These are phyloP conservation scores for Champsocephalus esox DNA, from an alignment of 2,797 vertebrate genomes.

Conservation along the genomic window DNA sequence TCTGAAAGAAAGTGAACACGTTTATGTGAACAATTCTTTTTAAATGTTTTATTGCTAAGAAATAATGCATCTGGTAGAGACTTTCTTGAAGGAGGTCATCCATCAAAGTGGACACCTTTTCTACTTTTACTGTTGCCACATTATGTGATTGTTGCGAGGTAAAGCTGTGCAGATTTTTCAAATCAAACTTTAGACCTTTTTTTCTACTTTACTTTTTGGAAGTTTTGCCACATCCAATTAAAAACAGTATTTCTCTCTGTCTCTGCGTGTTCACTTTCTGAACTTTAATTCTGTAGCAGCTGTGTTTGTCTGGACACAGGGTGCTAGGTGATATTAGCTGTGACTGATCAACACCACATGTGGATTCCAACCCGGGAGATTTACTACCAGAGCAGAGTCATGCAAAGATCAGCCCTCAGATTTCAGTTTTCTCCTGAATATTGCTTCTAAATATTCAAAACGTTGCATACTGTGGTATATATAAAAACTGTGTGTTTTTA, in stretches of 20 bases:
- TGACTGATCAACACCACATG: conserved; percentile 80
- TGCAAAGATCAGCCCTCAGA: conserved; percentile 41
- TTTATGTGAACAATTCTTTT: not conserved
- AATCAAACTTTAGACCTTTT: conserved; percentile 4
- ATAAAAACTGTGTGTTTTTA: not conserved
- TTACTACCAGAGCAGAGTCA: conserved; percentile 57
- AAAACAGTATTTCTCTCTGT: not conserved
- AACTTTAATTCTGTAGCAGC: conserved; percentile 71
- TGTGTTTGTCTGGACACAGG: conserved; percentile 71
- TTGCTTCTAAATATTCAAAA: conserved; percentile 29
- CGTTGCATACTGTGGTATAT: not conserved
- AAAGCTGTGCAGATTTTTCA: not conserved
- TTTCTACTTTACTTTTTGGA: not conserved
- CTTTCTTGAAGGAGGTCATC: not conserved
- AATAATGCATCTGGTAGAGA: not conserved
- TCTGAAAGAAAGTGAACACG: no score
- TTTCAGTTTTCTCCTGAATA: conserved; percentile 32
- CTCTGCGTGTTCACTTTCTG: conserved; percentile 24
- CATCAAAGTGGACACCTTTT: conserved; percentile 21
- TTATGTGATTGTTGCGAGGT: conserved; percentile 10
- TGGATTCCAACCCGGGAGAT: conserved; percentile 59
- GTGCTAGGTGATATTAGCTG: conserved; percentile 75
- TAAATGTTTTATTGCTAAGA: not conserved
- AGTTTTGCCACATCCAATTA: conserved; percentile 2
- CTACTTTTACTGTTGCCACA: conserved; percentile 4